phyloP scores from a whole-genome alignment of 2,888 invertebrate species.

The Rhopalosiphum nymphaeae region DNA sequence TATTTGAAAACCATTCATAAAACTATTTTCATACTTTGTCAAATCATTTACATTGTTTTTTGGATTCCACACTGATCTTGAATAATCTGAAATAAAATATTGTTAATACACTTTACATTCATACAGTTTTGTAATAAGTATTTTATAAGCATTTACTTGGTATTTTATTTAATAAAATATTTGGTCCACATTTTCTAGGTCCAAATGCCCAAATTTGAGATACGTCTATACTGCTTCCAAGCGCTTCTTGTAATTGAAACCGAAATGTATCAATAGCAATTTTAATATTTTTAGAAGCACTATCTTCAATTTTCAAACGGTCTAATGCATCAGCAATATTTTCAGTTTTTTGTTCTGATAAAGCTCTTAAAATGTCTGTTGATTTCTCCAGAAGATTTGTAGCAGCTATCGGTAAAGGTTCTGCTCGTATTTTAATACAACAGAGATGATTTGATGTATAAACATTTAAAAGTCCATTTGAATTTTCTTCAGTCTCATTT shows the following conservation, averaged over 20 bases:
- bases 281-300: slow-evolving; percentile 43
- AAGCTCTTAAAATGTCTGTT: slow-evolving; percentile 78
- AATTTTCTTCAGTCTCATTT: slow-evolving; percentile 57
- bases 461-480: slow-evolving; percentile 71
- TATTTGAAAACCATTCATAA: slow-evolving; percentile 89
- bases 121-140: background rate
- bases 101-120: background rate
- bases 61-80: slow-evolving; percentile 65
- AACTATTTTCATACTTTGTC: slow-evolving; percentile 77
- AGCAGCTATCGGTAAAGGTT: slow-evolving; percentile 81
- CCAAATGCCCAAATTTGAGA: slow-evolving; percentile 89
- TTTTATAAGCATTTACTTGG: slow-evolving; percentile 73
- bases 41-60: slow-evolving; percentile 67
- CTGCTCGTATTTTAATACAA: slow-evolving; percentile 80
- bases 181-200: slow-evolving; percentile 88
- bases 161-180: slow-evolving; percentile 87
- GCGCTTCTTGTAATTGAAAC: slow-evolving; percentile 46
- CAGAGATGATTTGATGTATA: slow-evolving; percentile 81
- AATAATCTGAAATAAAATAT: slow-evolving; percentile 46
- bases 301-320: slow-evolving; percentile 35
- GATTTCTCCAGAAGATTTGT: slow-evolving; percentile 81
- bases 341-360: slow-evolving; percentile 52
- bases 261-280: slow-evolving; percentile 60
- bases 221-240: slow-evolving; percentile 73
- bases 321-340: slow-evolving; percentile 36